Base-by-base conservation (phyloP, 2,113 vertebrate genomes). In the Ammodytes marinus region DNA sequence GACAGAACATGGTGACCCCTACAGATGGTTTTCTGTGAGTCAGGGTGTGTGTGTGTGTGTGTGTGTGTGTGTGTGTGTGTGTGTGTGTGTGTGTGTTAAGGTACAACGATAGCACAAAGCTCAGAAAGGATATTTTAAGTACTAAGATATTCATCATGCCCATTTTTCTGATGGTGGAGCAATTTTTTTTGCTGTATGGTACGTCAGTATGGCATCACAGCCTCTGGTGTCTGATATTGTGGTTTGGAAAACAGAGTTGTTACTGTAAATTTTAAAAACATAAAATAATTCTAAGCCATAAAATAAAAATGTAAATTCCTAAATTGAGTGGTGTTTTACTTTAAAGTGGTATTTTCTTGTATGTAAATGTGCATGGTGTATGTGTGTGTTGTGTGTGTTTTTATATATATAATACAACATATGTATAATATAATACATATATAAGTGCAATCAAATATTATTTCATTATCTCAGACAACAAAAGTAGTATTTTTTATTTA, bases 261-360 rank as follows among this genome's bases (percentile, higher is more conserved):
- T 71, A 27, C 27, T 27, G 27, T 27, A 15, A 37, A 82, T 84
- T 42, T 82, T 69, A 78, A 65, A 49, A 81, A 50, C 10, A 74
- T 13, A 79, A 69, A 45, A 37, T 64, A 3, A 78, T 79, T 83
- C n/a, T 39, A 87, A 91, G 84, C 83, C 89, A 91, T 91, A 87
- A 35, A 92, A 92, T 93, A 93, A 91, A 89, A 45, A 83, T 84
- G 17, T 78, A 27, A 73, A 59, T 86, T 83, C 39, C 78, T 87
- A 69, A 74, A 66, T 1, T 49, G 46, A 45, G 49, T 74, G 9
- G 57, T 69, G 40, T 78, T 57, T 74, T 88, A 67, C 17, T 80
- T 69, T 47, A 8, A 17, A 19, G 13, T 15, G 47, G 13, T 55
- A 37, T 2, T 64, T 4, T 53, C 10, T 27, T 57, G 0, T 11